Percentiles rank a stretch among this genome's conserved stretches.
phyloP scores from a whole-genome alignment of 2,888 invertebrate genomes.

The Rhopalosiphum nymphaeae region DNA sequence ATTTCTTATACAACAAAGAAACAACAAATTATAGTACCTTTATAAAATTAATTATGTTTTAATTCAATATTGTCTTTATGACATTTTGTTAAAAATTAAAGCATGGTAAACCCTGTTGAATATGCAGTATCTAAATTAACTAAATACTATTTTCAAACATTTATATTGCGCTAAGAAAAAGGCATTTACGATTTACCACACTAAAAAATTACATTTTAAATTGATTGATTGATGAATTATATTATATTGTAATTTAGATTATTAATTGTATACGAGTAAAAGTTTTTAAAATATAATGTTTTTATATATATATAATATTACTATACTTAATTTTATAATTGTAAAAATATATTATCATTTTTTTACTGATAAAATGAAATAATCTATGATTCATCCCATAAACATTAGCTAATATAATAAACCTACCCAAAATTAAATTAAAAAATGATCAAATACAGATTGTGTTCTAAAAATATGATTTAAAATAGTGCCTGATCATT shows the following conservation, averaged over 20 bases:
- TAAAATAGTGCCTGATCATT: conserved; percentile 26
- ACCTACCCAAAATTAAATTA: conserved; percentile 21
- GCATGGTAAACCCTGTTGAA: conserved; percentile 19
- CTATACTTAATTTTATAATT: background rate
- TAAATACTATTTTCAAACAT: conserved; percentile 20
- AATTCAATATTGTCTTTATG: conserved; percentile 9
- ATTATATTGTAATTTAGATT: background rate
- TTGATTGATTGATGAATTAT: background rate
- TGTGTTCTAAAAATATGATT: background rate
- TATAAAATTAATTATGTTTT: conserved; percentile 3
- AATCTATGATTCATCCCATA: background rate
- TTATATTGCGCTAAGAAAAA: background rate
- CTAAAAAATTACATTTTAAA: background rate
- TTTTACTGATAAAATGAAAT: background rate
- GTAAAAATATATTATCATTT: background rate
- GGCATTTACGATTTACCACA: background rate
- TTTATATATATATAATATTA: background rate
- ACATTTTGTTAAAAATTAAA: conserved; percentile 8
- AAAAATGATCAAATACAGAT: conserved; percentile 12
- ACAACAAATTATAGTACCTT: background rate
- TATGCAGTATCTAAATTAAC: conserved; percentile 5
- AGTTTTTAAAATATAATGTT: background rate
- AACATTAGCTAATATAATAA: conserved; percentile 9
- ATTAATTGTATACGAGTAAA: conserved; percentile 14
- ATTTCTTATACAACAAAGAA: conserved; percentile 17